Conservation (phyloP, 2,113 vertebrate species). For the Setophaga coronata region DNA sequence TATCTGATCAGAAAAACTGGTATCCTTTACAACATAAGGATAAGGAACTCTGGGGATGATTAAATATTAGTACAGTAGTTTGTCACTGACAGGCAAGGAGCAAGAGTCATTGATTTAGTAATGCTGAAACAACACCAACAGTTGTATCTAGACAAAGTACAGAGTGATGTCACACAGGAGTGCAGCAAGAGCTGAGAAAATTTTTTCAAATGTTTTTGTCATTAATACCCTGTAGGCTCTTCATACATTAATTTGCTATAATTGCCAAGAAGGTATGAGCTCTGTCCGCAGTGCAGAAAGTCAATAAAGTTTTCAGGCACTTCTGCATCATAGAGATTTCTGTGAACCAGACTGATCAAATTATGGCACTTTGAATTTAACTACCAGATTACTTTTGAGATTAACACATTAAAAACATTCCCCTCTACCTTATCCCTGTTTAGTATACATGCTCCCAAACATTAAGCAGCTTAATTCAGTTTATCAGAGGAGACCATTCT, state of each 20-base stretch:
- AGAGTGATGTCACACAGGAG: background rate
- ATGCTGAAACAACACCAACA: background rate
- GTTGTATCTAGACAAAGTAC: background rate
- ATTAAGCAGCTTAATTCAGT: background rate
- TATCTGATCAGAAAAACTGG: background rate
- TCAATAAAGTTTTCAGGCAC: background rate
- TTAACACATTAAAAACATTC: background rate
- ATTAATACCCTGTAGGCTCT: background rate
- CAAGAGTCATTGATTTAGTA: background rate
- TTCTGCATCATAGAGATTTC: background rate
- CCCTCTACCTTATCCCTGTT: background rate
- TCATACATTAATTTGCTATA: background rate
- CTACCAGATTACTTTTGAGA: background rate
- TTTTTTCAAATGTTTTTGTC: accelerated
- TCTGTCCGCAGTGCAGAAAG: background rate
- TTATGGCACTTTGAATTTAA: background rate
- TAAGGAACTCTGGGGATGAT: background rate
- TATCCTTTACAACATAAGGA: background rate
- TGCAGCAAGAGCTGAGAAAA: background rate
- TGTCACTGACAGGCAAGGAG: background rate
- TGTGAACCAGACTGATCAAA: background rate
- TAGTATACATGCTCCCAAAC: background rate
- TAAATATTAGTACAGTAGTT: background rate
- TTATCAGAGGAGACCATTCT: background rate
- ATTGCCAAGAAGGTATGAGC: background rate